Evolutionary conservation across 2,888 invertebrate species (phyloP), one percentile per base, ranked within the genome.

Genomic region (Eupithecia vulgata): DNA sequence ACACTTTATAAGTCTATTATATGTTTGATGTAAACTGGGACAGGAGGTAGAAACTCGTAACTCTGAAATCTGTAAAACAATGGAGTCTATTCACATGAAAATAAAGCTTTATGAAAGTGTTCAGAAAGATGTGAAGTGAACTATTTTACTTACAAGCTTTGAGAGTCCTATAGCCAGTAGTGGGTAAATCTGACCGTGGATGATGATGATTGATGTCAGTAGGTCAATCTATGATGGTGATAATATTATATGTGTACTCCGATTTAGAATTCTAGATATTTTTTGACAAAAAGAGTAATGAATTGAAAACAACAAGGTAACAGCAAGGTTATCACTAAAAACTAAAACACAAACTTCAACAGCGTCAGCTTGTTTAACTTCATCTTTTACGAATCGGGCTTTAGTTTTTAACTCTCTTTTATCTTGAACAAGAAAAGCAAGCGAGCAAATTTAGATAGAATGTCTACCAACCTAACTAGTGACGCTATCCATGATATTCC

Each of bases 31-130:
- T 34, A 57, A 57, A 57, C 57, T n/a, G 21, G 12, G 25, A 13
- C 57, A 25, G 25, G 57, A 57, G 57, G 57, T 57, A 57, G 57
- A 25, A 57, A 57, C 57, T 57, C 25, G 25, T 57, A 57, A 57
- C 25, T 57, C 57, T 1, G 5, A 57, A 25, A 57, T 57, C 57
- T 57, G 13, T 25, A 57, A 25, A 57, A 25, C 12, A 57, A 57
- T 57, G 57, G 57, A 25, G 21, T 21, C 21, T 52, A 52, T 3
- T 25, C 12, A 25, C 10, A 25, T 25, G 25, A 21, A 57, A 57
- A 5, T 25, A 57, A 5, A 12, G 13, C 1, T 57, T 57, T 25
- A 10, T 57, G 12, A 12, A 25, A 13, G 13, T 25, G 12, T 57
- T 0, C 13, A 25, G 5, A 57, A 5, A 1, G 5, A 21, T 25